These are phyloP conservation scores for Apotomis capreana DNA, from an alignment of 2,888 invertebrate species.

Conservation along the genomic window DNA sequence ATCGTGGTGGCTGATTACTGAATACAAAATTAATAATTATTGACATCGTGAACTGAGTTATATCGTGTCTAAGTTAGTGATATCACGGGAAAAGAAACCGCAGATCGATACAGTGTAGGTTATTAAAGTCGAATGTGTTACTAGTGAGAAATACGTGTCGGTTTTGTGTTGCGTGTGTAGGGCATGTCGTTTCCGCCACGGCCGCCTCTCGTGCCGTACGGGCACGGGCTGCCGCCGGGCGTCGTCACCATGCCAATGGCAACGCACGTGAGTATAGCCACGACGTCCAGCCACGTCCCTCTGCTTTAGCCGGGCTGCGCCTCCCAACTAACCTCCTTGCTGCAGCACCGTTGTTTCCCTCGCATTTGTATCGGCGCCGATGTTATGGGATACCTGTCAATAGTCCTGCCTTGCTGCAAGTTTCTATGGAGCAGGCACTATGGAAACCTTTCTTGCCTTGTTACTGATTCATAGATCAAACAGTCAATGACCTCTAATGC, in stretches of 20 bases:
- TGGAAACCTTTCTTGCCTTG: not conserved
- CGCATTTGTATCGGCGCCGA: not conserved
- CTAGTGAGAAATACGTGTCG: conserved; percentile 45
- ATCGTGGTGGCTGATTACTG: conserved; percentile 45
- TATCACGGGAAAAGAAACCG: conserved; percentile 5
- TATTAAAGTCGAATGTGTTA: conserved; percentile 41
- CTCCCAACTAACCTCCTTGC: conserved; percentile 33
- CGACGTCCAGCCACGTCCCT: conserved; percentile 34
- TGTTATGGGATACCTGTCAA: not conserved
- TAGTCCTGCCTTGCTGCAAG: not conserved
- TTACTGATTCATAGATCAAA: conserved; percentile 4
- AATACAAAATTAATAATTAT: conserved; percentile 39
- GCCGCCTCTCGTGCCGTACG: conserved; percentile 90
- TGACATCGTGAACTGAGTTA: conserved; percentile 23
- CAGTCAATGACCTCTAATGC: conserved; percentile 1
- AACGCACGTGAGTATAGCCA: conserved; percentile 86
- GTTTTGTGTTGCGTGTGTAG: conserved; percentile 43
- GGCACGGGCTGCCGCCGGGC: conserved; percentile 85
- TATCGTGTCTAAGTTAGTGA: conserved; percentile 29
- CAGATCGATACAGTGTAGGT: conserved; percentile 12
- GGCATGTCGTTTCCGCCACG: conserved; percentile 95
- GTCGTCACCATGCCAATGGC: conserved; percentile 90
- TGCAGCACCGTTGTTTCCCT: conserved; percentile 9
- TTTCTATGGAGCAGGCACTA: not conserved
- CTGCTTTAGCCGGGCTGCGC: conserved; percentile 29